Conservation (phyloP, 2,888 invertebrate species). For the Macroteleia sp. region DNA sequence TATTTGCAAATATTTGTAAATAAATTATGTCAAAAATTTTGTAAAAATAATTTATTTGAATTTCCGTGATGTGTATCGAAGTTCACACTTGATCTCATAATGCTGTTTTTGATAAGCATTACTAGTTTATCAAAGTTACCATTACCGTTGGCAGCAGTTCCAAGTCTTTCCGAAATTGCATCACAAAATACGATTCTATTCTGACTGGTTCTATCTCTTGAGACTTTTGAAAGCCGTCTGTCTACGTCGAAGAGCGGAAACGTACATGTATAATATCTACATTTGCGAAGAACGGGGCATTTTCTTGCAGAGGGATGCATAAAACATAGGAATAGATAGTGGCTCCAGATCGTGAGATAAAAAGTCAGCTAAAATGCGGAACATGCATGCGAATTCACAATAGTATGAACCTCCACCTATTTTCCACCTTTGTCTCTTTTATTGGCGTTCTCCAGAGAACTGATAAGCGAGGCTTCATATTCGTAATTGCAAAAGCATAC, state of each 20-base stretch:
- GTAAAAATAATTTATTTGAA: not conserved
- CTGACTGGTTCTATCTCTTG: conserved; percentile 60
- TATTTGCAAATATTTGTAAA: no score
- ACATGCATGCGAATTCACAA: conserved; percentile 63
- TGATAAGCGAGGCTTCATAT: conserved; percentile 73
- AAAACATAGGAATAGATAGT: conserved; percentile 77
- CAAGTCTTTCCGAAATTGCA: conserved; percentile 50
- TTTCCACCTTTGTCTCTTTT: conserved; percentile 76
- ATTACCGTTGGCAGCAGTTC: conserved; percentile 45
- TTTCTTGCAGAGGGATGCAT: conserved; percentile 72
- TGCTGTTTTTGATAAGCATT: conserved; percentile 32
- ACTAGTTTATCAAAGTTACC: conserved; percentile 33
- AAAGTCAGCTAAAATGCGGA: conserved; percentile 70
- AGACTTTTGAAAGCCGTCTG: conserved; percentile 64
- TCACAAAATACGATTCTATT: conserved; percentile 54
- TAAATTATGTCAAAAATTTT: no score
- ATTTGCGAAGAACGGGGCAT: conserved; percentile 17
- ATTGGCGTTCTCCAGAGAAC: conserved; percentile 77
- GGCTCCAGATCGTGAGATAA: conserved; percentile 67
- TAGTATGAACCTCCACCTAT: conserved; percentile 58
- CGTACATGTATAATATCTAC: conserved; percentile 52
- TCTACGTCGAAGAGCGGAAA: conserved; percentile 61
- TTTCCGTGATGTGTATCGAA: not conserved
- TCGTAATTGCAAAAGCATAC: conserved; percentile 54
- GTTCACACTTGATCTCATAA: conserved; percentile 15